Conservation (phyloP, 2,888 invertebrate genomes). For the Parnassius mnemosyne region DNA sequence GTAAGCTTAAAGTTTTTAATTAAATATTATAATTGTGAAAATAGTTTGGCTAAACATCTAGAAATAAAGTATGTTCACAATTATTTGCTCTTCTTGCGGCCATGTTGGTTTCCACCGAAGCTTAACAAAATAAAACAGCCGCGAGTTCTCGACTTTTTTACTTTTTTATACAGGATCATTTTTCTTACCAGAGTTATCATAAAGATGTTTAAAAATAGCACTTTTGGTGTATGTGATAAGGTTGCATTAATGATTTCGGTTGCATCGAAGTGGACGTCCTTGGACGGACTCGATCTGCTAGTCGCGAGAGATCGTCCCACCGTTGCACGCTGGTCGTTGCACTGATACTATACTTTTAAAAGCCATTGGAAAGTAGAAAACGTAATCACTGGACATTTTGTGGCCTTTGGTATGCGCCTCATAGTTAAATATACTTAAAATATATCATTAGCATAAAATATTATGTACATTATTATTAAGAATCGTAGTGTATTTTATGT, state of each 20-base stretch:
- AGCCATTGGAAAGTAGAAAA: conserved; percentile 79
- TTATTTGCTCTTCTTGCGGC: conserved; percentile 74
- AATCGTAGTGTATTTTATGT: too few relatives aligned
- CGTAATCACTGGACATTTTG: conserved; percentile 58
- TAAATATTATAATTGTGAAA: not conserved
- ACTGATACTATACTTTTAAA: conserved; percentile 75
- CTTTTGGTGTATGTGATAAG: conserved; percentile 44
- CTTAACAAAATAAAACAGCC: conserved; percentile 75
- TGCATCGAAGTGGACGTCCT: conserved; percentile 74
- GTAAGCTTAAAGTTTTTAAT: not conserved
- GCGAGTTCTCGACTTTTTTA: conserved; percentile 63
- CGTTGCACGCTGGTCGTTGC: conserved; percentile 75
- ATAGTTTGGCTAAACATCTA: conserved; percentile 47
- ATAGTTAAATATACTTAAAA: conserved; percentile 4
- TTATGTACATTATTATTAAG: too few relatives aligned
- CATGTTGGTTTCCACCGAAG: conserved; percentile 69
- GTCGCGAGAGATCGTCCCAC: conserved; percentile 75
- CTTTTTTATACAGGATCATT: conserved; percentile 78
- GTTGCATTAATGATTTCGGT: conserved; percentile 46
- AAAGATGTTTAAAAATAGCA: conserved; percentile 40
- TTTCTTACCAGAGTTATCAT: conserved; percentile 73
- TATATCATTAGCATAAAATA: too few relatives aligned
- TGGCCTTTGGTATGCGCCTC: conserved; percentile 28
- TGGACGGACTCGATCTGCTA: conserved; percentile 80
- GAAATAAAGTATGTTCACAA: conserved; percentile 55